A percentile compares a stretch with the other conserved stretches of the same genome.
Conservation (phyloP, 2,113 vertebrate genomes). For the Chloropsis hardwickii region DNA sequence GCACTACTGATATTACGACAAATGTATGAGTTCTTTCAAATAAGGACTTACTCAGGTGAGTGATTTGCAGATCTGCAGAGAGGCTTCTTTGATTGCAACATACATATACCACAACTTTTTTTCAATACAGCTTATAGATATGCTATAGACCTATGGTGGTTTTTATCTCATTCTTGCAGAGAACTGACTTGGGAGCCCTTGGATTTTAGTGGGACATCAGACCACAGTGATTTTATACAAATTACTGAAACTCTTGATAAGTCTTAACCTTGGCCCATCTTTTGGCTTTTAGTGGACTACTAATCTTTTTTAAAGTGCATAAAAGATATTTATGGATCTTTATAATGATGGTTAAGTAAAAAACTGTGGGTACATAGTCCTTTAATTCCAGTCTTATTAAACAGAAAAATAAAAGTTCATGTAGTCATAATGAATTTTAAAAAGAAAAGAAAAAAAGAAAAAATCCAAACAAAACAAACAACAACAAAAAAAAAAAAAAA, state of each 20-base stretch:
- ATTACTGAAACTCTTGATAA: not conserved
- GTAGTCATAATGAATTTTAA: not conserved
- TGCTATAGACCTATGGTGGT: not conserved
- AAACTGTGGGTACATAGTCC: not conserved
- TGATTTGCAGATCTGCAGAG: not conserved
- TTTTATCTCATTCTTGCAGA: not conserved
- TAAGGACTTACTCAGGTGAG: not conserved
- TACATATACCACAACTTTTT: not conserved
- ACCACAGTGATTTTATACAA: not conserved
- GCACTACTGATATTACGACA: not conserved
- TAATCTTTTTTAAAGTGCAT: not conserved
- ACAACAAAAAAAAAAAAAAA: not conserved
- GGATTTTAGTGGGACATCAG: not conserved
- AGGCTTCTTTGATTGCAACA: not conserved
- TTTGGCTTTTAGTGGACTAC: not conserved
- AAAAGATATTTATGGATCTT: not conserved
- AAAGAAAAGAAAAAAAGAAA: not conserved
- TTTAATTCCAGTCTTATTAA: not conserved
- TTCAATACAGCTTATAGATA: not conserved
- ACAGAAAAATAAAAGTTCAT: not conserved
- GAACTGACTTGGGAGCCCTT: not conserved
- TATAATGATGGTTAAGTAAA: not conserved
- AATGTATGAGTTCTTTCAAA: not conserved
- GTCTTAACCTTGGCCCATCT: not conserved
- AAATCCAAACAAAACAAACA: not conserved